phyloP scores from a whole-genome alignment of 2,113 vertebrate genomes.

The Vulpes vulpes region DNA sequence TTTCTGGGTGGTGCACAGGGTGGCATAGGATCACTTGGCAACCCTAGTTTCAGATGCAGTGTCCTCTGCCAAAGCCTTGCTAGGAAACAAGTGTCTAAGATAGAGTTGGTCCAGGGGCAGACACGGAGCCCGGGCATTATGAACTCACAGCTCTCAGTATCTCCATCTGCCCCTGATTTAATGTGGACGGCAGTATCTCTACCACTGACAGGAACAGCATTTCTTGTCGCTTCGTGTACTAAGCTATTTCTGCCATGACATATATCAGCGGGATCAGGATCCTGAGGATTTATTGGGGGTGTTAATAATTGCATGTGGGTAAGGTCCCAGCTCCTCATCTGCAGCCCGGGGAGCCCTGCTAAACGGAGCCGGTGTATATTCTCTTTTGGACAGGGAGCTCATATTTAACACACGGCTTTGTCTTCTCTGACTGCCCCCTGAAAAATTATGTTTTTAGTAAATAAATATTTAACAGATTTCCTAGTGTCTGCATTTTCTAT shows the following conservation, averaged over 20 bases:
- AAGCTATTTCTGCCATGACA: constrained; percentile 56
- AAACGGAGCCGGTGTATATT: background rate
- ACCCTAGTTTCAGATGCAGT: background rate
- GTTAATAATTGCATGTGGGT: constrained; percentile 51
- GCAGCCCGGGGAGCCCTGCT: background rate
- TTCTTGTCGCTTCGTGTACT: constrained; percentile 19
- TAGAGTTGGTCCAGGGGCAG: background rate
- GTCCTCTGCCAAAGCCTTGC: background rate
- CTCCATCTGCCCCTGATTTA: constrained; percentile 69
- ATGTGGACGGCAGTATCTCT: constrained; percentile 17
- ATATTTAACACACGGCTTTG: constrained; percentile 72
- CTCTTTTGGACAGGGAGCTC: constrained; percentile 48
- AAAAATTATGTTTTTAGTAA: constrained; percentile 72
- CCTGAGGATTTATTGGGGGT: constrained; percentile 64
- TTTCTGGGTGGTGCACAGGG: background rate
- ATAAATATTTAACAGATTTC: constrained; percentile 78
- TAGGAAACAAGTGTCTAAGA: background rate
- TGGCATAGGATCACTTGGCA: background rate
- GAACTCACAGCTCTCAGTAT: background rate
- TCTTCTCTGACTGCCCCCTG: constrained; percentile 57
- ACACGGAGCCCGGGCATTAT: background rate
- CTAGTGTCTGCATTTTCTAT: constrained; percentile 42
- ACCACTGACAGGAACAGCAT: constrained; percentile 36
- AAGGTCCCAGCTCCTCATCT: constrained; percentile 23
- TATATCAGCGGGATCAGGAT: constrained; percentile 10